A percentile compares a stretch with the other conserved stretches of the same genome.
Conservation (phyloP, 1,140 invertebrate species). For the Zaprionus ornatus region DNA sequence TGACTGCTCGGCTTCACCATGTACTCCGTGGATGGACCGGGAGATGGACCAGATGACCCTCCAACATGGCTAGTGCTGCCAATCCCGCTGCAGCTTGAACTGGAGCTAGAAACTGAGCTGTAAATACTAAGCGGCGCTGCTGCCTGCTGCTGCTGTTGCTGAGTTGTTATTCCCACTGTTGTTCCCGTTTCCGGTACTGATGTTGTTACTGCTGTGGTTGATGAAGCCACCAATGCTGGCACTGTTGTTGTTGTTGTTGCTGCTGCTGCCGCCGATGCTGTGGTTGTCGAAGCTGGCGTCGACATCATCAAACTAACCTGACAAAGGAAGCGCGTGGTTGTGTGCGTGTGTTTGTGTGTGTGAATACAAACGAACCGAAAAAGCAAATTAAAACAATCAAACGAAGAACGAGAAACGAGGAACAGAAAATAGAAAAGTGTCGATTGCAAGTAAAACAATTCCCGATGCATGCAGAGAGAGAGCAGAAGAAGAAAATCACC, state of each 20-base stretch:
- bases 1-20: slow-evolving; percentile 86
- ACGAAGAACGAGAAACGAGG: slow-evolving; percentile 22
- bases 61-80: background rate
- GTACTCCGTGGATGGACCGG: slow-evolving; percentile 86
- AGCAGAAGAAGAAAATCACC: slow-evolving; percentile 26
- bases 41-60: slow-evolving; percentile 15
- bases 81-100: slow-evolving; percentile 30
- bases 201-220: slow-evolving; percentile 26
- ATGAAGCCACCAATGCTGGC: slow-evolving; percentile 25
- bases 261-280: slow-evolving; percentile 21
- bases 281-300: slow-evolving; percentile 54
- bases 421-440: slow-evolving; percentile 23
- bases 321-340: slow-evolving; percentile 88
- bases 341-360: slow-evolving; percentile 89
- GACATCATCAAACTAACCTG: slow-evolving; percentile 97
- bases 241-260: slow-evolving; percentile 20
- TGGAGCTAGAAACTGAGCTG: slow-evolving; percentile 1
- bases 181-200: slow-evolving; percentile 14
- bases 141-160: slow-evolving; percentile 30
- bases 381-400: slow-evolving; percentile 51
- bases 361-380: slow-evolving; percentile 88
- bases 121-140: slow-evolving; percentile 54
- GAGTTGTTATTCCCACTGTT: slow-evolving; percentile 17
- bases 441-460: slow-evolving; percentile 84
- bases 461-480: slow-evolving; percentile 90